Evolutionary conservation across 2,888 invertebrate species (phyloP), one percentile per base, ranked within the genome.

Genomic region (Orchesellides sinensis): DNA sequence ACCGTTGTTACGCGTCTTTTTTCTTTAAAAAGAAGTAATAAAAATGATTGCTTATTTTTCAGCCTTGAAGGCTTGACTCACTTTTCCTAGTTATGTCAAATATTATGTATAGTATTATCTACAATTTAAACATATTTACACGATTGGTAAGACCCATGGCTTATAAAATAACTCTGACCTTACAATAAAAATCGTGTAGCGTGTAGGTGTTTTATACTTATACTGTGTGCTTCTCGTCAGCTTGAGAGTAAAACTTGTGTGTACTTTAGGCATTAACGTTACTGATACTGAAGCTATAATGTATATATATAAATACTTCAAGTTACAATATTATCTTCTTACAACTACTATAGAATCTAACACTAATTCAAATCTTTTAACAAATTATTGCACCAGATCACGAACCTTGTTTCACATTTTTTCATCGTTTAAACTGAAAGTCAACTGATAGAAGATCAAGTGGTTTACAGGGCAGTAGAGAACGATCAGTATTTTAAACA

Each of bases 351-450:
- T 14, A 40, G n/a, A 40, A 40, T 40, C 40, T 40, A 14, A 40
- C 40, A 40, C 40, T 47, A 47, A 17, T n/a, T 17, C 21, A 25
- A 25, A 25, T 56, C 56, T 52, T 59, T 73, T 61, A 73, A 81
- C 73, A 63, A 73, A 81, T 86, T 88, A 88, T 88, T 88, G 88
- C 88, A 88, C 88, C 88, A 86, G 84, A 80, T 87, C 86, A 86
- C 87, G 87, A 88, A 88, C 88, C 86, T 87, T 87, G 59, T 78
- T 74, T 84, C 75, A 69, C 49, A 72, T 59, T 27, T 59, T n/a
- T n/a, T n/a, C n/a, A n/a, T 70, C 5, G 47, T n/a, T 66, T 66
- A 59, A 4, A 59, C 12, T 47, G 66, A 47, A 21, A 66, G 47
- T 25, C 23, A 40, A 65, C 35, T 47, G 47, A 47, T 29, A 63